Base-by-base conservation (phyloP, 2,113 vertebrate species). In the Silurus asotus region DNA sequence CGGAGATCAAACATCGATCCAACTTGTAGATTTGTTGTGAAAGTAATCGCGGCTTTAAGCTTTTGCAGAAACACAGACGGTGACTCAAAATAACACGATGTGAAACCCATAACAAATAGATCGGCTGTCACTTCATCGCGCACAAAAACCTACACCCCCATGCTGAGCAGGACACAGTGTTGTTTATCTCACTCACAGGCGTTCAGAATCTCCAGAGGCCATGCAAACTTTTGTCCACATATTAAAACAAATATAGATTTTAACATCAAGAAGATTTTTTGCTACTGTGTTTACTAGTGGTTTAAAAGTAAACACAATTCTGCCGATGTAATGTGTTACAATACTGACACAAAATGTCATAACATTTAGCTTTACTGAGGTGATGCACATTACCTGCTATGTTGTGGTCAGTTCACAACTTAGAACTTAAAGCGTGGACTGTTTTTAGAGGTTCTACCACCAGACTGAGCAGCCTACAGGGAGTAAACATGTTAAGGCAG, bases 401-500 rank as follows among this genome's bases (percentile, higher is more conserved):
- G 55, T 72, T 72, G 28, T 83, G 65, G 55, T 55, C 69, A 2
- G 51, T 72, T 45, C 45, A 49, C 58, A 59, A 49, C 6, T 8
- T 48, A 67, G 19, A 61, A 62, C 51, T 15, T 69, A 37, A 65
- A 28, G 11, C 51, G 62, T 70, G 53, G 77, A 61, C 65, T 25
- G n/a, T 8, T 20, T 64, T 61, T 55, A 28, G 10, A 17, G n/a
- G 74, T 25, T 69, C 37, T 70, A 25, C 72, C 61, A 17, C 77
- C 69, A 86, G 75, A 69, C 23, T 62, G 76, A 86, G 85, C 84
- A 79, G 87, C 87, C 62, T 75, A 28, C 48, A 84, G 70, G 91
- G 89, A 87, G 89, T 89, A 88, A 90, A 93, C 90, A 92, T 90
- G 84, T 85, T 87, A 91, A 91, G 90, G 89, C 89, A 90, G 91